Conservation (phyloP, 1,140 invertebrate species). For the Antheraea mylitta region DNA sequence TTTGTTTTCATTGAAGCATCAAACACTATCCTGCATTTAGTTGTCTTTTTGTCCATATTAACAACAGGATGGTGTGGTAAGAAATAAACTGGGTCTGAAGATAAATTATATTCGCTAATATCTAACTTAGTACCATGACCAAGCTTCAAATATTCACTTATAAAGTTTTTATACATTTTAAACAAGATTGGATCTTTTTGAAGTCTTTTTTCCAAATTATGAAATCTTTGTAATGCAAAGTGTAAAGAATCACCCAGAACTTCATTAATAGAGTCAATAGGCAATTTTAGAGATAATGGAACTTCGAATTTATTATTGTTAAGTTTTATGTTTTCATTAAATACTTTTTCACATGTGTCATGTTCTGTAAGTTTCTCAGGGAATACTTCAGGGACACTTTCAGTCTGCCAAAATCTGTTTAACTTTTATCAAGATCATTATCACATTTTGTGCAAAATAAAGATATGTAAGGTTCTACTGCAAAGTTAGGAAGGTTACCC, state of each 20-base stretch:
- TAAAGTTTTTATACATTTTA: slow-evolving; percentile 20
- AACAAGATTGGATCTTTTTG: slow-evolving; percentile 14
- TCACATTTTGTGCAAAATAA: slow-evolving; percentile 6
- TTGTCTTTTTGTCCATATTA: too few species aligned
- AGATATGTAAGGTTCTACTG: not conserved
- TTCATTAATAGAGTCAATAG: slow-evolving; percentile 17
- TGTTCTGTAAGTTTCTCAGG: slow-evolving; percentile 11
- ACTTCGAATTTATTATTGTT: slow-evolving; percentile 22
- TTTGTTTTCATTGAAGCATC: too few species aligned
- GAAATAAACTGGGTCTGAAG: slow-evolving; percentile 20
- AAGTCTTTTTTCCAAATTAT: slow-evolving; percentile 25
- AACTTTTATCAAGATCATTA: not conserved
- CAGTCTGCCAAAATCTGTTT: slow-evolving; percentile 7
- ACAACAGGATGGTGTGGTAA: slow-evolving; percentile 20
- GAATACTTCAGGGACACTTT: slow-evolving; percentile 10
- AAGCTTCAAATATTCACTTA: slow-evolving; percentile 22
- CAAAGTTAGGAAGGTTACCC: slow-evolving; percentile 5
- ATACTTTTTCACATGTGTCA: slow-evolving; percentile 18
- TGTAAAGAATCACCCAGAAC: slow-evolving; percentile 25
- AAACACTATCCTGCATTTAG: too few species aligned
- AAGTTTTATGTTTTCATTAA: slow-evolving; percentile 19
- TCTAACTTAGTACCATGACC: slow-evolving; percentile 23
- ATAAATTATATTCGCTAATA: slow-evolving; percentile 18
- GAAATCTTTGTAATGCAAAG: slow-evolving; percentile 24
- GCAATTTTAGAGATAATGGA: slow-evolving; percentile 21